A percentile compares a stretch with the other conserved stretches of the same genome.
These are phyloP conservation scores for Ligdia adustata DNA, from an alignment of 2,888 invertebrate species.

Conservation along the genomic window DNA sequence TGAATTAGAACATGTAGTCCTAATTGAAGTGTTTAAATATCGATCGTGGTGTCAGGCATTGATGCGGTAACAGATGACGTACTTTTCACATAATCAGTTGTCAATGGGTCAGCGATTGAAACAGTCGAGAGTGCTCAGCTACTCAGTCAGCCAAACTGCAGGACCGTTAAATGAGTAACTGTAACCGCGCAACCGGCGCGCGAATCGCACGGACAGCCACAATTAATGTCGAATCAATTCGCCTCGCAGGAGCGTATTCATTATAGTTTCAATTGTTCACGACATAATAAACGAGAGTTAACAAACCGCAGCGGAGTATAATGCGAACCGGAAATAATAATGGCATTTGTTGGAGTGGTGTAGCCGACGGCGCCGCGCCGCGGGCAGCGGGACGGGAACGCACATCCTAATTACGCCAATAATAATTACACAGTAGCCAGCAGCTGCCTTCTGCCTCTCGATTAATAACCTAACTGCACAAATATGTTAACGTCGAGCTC, in stretches of 20 bases:
- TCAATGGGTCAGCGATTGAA: conserved; percentile 50
- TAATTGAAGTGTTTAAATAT: no score
- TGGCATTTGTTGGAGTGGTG: conserved; percentile 64
- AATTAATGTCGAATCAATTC: conserved; percentile 76
- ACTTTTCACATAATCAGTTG: conserved; percentile 32
- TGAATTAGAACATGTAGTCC: no score
- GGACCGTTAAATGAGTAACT: conserved; percentile 67
- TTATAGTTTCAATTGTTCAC: conserved; percentile 72
- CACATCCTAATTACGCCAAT: conserved; percentile 82
- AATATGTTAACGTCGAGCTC: conserved; percentile 35
- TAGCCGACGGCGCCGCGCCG: conserved; percentile 63
- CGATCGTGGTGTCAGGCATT: no score
- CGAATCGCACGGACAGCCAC: conserved; percentile 56
- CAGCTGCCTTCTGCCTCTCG: conserved; percentile 66
- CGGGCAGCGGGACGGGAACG: conserved; percentile 54
- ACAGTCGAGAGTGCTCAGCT: conserved; percentile 45
- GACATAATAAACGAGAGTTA: conserved; percentile 73
- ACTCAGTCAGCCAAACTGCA: conserved; percentile 48
- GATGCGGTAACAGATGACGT: conserved; percentile 29
- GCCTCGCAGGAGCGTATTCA: conserved; percentile 57
- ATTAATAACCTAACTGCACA: conserved; percentile 48
- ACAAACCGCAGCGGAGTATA: conserved; percentile 68
- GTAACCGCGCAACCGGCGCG: conserved; percentile 50
- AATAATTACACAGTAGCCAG: conserved; percentile 75
- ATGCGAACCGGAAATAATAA: conserved; percentile 80